phyloP scores from a whole-genome alignment of 35 echinoderm and acorn worm species.

The Stichopus chloronotus region DNA sequence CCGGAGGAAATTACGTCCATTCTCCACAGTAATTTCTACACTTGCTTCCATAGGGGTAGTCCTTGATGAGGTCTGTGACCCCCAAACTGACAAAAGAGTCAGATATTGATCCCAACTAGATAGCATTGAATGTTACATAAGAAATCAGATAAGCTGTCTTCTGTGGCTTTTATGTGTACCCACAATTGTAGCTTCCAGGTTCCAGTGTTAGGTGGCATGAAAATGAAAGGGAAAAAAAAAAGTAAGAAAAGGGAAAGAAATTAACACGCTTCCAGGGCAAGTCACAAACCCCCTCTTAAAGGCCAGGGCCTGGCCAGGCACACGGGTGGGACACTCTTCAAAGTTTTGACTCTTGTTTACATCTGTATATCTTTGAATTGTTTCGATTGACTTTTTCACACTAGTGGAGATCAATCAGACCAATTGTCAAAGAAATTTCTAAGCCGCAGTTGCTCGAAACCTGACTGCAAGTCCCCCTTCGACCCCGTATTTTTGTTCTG shows the following conservation, averaged over 20 bases:
- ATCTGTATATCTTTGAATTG: neutral
- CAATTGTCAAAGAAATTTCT: neutral
- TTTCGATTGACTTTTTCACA: neutral
- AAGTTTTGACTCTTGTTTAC: neutral
- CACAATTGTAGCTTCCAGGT: neutral
- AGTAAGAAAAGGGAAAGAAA: neutral
- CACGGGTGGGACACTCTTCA: neutral
- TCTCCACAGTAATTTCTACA: too few relatives aligned
- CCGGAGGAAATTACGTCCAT: too few relatives aligned
- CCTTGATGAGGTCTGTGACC: slow-evolving; percentile 19
- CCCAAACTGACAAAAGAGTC: neutral
- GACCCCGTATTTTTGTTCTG: too few relatives aligned
- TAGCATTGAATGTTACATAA: neutral
- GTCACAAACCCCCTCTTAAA: neutral
- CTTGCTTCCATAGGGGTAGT: neutral
- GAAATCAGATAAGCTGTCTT: neutral
- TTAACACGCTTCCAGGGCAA: neutral
- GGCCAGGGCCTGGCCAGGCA: neutral
- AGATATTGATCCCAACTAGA: slow-evolving; percentile 1
- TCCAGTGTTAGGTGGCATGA: too few relatives aligned
- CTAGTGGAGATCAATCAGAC: neutral
- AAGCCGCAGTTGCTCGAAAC: too few relatives aligned
- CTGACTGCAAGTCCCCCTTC: too few relatives aligned
- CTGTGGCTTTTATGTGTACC: neutral
- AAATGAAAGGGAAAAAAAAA: too few relatives aligned